Conservation (phyloP, 2,797 vertebrate species). For the Melanotaenia pygmaea region DNA sequence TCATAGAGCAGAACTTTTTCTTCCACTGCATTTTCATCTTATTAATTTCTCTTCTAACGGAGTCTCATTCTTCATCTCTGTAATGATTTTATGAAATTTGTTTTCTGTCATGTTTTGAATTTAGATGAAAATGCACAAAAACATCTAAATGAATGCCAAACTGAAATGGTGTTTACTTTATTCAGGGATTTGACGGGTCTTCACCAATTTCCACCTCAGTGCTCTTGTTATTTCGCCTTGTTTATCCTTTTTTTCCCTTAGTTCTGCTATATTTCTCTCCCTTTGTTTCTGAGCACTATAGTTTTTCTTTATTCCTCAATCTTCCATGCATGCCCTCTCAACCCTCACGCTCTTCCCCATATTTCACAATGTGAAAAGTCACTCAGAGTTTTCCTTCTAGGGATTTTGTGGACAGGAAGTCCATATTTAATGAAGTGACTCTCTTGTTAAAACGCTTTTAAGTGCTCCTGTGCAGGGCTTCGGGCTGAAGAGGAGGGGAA, state of each 20-base stretch:
- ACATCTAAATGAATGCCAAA: slow-evolving; percentile 42
- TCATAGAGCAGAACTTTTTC: slow-evolving; percentile 33
- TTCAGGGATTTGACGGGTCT: slow-evolving; percentile 54
- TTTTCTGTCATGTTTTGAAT: slow-evolving; percentile 47
- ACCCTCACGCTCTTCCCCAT: slow-evolving; percentile 25
- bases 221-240: slow-evolving; percentile 59
- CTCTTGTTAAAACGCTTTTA: slow-evolving; percentile 86
- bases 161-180: slow-evolving; percentile 46
- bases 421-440: slow-evolving; percentile 88
- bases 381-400: slow-evolving; percentile 76
- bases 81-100: slow-evolving; percentile 52
- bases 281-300: slow-evolving; percentile 58
- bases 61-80: slow-evolving; percentile 9
- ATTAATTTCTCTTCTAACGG: slow-evolving; percentile 21
- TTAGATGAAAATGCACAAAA: slow-evolving; percentile 23
- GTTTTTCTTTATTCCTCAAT: slow-evolving; percentile 46
- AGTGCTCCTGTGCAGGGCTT: slow-evolving; percentile 81
- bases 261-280: slow-evolving; percentile 53
- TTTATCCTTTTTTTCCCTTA: slow-evolving; percentile 36
- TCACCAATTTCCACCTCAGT: slow-evolving; percentile 58
- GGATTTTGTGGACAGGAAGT: slow-evolving; percentile 79
- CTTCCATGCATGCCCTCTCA: slow-evolving; percentile 19
- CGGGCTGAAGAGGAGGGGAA: slow-evolving; percentile 60
- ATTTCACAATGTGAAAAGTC: slow-evolving; percentile 68
- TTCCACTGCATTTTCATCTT: slow-evolving; percentile 21